Conservation (phyloP, 2,113 vertebrate species). For the Clarias gariepinus region DNA sequence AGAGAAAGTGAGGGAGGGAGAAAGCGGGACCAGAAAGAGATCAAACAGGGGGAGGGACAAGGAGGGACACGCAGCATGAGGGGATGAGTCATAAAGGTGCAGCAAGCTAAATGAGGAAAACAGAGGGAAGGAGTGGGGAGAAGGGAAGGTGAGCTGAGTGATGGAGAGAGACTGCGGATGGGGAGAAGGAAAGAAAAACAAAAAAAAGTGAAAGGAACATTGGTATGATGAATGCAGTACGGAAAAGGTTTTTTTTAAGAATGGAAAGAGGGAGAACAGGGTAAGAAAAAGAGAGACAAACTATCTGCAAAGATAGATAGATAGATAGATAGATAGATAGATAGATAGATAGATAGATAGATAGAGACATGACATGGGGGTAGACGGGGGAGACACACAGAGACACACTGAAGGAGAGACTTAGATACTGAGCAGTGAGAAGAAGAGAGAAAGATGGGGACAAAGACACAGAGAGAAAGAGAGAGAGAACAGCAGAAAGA, state of each 20-base stretch:
- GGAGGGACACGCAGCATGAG: not conserved
- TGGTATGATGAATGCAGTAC: not conserved
- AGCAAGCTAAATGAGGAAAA: slow-evolving; percentile 15
- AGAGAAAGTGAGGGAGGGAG: slow-evolving; percentile 2
- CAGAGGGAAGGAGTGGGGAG: slow-evolving; percentile 1
- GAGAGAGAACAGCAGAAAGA: not conserved
- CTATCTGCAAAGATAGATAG: not conserved
- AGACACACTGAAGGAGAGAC: not conserved
- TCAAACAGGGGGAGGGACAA: not conserved
- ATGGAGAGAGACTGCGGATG: not conserved
- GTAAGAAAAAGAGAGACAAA: not conserved
- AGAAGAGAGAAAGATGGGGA: not conserved
- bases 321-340: not conserved
- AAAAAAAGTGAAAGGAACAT: not conserved
- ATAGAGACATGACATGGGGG: not conserved
- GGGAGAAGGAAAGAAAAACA: not conserved
- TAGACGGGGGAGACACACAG: not conserved
- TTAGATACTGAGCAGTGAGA: too few species aligned
- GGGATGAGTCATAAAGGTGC: slow-evolving; percentile 39
- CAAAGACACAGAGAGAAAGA: not conserved
- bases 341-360: not conserved
- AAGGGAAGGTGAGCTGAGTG: slow-evolving; percentile 12
- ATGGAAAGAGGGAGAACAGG: not conserved
- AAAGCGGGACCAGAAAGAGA: slow-evolving; percentile 23
- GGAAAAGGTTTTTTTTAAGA: not conserved